Base-by-base conservation (phyloP, 2,113 vertebrate species). In the Cervus canadensis region DNA sequence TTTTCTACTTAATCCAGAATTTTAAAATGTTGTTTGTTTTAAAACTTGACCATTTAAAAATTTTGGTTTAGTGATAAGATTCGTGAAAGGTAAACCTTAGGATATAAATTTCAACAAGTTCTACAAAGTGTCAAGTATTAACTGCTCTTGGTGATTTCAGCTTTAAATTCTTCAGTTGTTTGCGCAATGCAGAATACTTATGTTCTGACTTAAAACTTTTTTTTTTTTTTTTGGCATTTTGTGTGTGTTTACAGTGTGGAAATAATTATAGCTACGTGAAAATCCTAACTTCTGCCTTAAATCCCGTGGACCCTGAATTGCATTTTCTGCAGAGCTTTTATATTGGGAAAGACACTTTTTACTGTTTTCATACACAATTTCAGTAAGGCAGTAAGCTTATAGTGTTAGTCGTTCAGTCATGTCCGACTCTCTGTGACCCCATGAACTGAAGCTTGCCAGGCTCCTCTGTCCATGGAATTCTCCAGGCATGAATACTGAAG, bases 311-410 rank as follows among this genome's bases (percentile, higher is more conserved):
- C 54, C 45, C 64, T 87, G 0, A 91, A 40, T 54, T 59, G 7
- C 15, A 16, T 97, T 97, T 97, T 82, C 60, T 96, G 86, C 62
- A 91, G 45, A 94, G 54, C 7, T 96, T 96, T 96, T 88, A 13
- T 93, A 28, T 56, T 96, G 95, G 84, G 86, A 62, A 52, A 83
- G 40, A 89, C 56, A 93, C 12, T 82, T 92, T 85, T 40, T 82
- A 23, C 71, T 54, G 74, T 89, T 48, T 95, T 97, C 26, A 48
- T 87, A 95, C 82, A 45, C 5, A 92, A 8, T n/a, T 0, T 43
- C 33, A 91, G 25, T 67, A 88, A 26, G 43, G 79, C 78, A 81
- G 30, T 97, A 40, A 71, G 67, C n/a, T 40, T 71, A 40, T 40
- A 71, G 19, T 71, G 36, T 74, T 74, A 40, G 67, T 40, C 5